A percentile compares a stretch with the other conserved stretches of the same genome.
These are phyloP conservation scores for Amphiprion percula DNA, from an alignment of 2,113 vertebrate genomes.

Conservation along the genomic window DNA sequence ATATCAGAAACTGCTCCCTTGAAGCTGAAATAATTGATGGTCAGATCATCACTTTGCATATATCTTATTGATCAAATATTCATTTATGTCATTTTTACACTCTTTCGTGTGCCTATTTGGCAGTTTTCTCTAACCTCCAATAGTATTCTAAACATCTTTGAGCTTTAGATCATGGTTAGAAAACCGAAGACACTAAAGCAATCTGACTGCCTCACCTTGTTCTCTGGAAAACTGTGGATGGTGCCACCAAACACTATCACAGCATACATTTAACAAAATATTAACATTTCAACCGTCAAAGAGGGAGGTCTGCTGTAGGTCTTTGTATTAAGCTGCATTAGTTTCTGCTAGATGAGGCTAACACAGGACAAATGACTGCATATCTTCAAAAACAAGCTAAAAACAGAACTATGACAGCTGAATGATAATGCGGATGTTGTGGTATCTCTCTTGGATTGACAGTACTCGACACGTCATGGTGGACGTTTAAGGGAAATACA, in stretches of 20 bases:
- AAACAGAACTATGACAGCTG: constrained; percentile 1
- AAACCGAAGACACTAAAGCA: background rate
- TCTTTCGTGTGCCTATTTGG: background rate
- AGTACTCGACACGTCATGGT: constrained; percentile 21
- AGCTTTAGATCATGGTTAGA: background rate
- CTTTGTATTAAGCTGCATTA: background rate
- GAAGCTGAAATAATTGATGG: background rate
- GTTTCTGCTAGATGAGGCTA: background rate
- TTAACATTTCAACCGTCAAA: background rate
- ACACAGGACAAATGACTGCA: background rate
- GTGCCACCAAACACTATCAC: background rate
- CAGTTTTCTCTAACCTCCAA: background rate
- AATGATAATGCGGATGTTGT: constrained; percentile 47
- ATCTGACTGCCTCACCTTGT: background rate
- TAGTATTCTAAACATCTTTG: too few relatives aligned
- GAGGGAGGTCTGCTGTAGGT: background rate
- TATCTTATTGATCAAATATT: background rate
- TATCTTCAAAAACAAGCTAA: constrained; percentile 5
- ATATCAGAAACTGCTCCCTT: background rate
- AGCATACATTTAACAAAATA: background rate
- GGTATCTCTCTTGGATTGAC: constrained; percentile 8
- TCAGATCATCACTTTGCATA: background rate
- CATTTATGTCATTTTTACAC: too few relatives aligned
- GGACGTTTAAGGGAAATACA: constrained; percentile 14
- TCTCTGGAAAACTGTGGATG: background rate